phyloP scores from a whole-genome alignment of 1,140 invertebrate genomes.

The Leptinotarsa defecta region DNA sequence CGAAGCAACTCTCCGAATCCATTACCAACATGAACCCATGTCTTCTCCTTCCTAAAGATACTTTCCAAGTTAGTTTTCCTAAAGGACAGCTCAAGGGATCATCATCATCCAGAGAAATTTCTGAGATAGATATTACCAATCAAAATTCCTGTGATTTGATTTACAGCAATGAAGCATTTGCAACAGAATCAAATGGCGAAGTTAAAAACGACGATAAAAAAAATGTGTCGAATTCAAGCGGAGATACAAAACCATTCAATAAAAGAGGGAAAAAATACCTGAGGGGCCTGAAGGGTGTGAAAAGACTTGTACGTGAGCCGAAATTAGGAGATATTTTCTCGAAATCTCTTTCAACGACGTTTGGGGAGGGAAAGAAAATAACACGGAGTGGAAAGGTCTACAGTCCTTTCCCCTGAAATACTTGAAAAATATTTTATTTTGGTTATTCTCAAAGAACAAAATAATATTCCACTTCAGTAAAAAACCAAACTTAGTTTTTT shows the following conservation, averaged over 20 bases:
- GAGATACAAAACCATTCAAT: not conserved
- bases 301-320: not conserved
- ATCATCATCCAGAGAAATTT: not conserved
- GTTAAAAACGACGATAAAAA: not conserved
- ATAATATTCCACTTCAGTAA: too few species aligned
- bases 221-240: not conserved
- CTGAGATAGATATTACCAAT: not conserved
- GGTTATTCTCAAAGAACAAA: too few species aligned
- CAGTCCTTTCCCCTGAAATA: not conserved
- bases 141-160: constrained; percentile 21
- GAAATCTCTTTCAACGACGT: not conserved
- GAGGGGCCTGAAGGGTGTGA: not conserved
- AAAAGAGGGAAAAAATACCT: not conserved
- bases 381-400: not conserved
- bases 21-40: constrained; percentile 23
- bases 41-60: constrained; percentile 22
- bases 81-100: not conserved
- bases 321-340: not conserved
- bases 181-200: not conserved
- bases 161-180: constrained; percentile 5
- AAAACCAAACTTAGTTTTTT: too few species aligned
- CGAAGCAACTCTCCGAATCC: constrained; percentile 22
- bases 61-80: constrained; percentile 25
- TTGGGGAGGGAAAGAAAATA: not conserved
- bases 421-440: too few species aligned